Evolutionary conservation across 2,888 invertebrate species (phyloP).

Genomic region (Drosophila glabriapex): DNA sequence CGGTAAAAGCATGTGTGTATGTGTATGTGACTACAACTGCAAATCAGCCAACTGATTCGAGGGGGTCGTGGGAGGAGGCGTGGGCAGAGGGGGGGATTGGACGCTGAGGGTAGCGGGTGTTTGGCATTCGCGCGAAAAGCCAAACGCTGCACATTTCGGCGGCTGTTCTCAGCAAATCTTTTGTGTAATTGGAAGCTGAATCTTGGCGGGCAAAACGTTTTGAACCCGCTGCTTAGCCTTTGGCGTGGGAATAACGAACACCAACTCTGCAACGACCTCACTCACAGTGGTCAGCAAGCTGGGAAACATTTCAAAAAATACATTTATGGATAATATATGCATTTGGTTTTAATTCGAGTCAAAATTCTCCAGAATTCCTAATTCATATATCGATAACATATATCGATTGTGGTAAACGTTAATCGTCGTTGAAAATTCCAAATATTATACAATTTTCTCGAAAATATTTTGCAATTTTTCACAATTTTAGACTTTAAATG

Average conservation of each 20-base stretch:
- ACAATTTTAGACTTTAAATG: not conserved
- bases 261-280: slow-evolving; percentile 26
- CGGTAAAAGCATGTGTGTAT: slow-evolving; percentile 4
- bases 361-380: not conserved
- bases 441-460: not conserved
- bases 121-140: slow-evolving; percentile 53
- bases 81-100: not conserved
- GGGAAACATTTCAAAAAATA: not conserved
- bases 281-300: slow-evolving; percentile 35
- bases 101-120: not conserved
- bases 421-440: not conserved
- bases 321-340: not conserved
- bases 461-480: not conserved
- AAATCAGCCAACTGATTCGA: slow-evolving; percentile 20
- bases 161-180: slow-evolving; percentile 74
- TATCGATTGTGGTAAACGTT: not conserved
- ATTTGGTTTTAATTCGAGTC: not conserved
- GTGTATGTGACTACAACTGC: slow-evolving; percentile 10
- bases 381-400: not conserved
- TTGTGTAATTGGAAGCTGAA: slow-evolving; percentile 76
- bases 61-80: not conserved
- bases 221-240: slow-evolving; percentile 72
- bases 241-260: slow-evolving; percentile 68
- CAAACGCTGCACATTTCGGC: slow-evolving; percentile 72
- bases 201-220: slow-evolving; percentile 72